Percentiles rank a stretch among this genome's conserved stretches.
These are phyloP conservation scores for Dichetophora obliterata DNA, from an alignment of 2,888 invertebrate species.

Conservation along the genomic window DNA sequence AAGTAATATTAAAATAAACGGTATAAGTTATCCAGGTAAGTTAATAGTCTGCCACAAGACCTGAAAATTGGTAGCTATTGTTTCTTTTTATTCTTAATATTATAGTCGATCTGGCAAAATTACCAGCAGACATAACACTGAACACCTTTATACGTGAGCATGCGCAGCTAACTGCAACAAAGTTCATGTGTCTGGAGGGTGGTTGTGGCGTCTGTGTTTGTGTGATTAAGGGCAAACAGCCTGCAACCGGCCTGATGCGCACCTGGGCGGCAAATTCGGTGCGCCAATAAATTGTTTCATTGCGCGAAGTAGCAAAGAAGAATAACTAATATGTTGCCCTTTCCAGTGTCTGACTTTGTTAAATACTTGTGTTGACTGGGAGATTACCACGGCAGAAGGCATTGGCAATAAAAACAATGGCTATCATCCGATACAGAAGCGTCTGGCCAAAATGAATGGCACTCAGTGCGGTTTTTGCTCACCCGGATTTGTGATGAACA, in stretches of 20 bases:
- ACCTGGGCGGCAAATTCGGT: constrained; percentile 76
- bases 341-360: constrained; percentile 76
- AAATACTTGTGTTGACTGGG: constrained; percentile 76
- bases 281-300: constrained; percentile 48
- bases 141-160: constrained; percentile 74
- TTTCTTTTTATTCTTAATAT: too few species aligned
- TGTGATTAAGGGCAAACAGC: constrained; percentile 65
- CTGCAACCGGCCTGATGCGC: constrained; percentile 48
- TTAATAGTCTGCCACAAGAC: neutral
- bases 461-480: constrained; percentile 81
- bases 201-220: constrained; percentile 76
- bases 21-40: constrained; percentile 46
- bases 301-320: neutral
- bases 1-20: constrained; percentile 49
- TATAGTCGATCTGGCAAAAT: neutral
- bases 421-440: constrained; percentile 77
- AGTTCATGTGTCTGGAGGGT: constrained; percentile 77
- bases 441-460: constrained; percentile 76
- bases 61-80: too few species aligned
- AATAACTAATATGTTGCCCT: neutral
- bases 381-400: constrained; percentile 79
- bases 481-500: constrained; percentile 80
- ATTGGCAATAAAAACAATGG: constrained; percentile 75
- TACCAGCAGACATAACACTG: constrained; percentile 69
- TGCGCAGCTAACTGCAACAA: constrained; percentile 74